Conservation (phyloP, 2,888 invertebrate species). For the Athetis lepigone region DNA sequence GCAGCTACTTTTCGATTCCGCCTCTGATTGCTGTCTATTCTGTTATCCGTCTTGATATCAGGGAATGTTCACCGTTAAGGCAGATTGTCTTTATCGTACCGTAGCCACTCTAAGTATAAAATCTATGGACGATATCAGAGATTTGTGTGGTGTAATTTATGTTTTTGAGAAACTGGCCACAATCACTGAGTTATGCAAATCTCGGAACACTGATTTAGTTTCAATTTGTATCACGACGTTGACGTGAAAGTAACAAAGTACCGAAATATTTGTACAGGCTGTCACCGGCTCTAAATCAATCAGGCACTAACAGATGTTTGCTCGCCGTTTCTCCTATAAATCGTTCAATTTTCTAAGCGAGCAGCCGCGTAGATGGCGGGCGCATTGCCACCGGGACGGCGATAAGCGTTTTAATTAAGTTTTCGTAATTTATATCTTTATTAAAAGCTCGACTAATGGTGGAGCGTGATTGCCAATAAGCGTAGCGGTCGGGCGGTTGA, state of each 20-base stretch:
- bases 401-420: slow-evolving; percentile 89
- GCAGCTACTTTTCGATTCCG: slow-evolving; percentile 54
- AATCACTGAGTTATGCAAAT: slow-evolving; percentile 55
- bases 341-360: slow-evolving; percentile 83
- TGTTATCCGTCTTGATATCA: slow-evolving; percentile 60
- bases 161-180: slow-evolving; percentile 43
- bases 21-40: slow-evolving; percentile 49
- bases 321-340: slow-evolving; percentile 79
- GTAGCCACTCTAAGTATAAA: slow-evolving; percentile 39
- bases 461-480: slow-evolving; percentile 82
- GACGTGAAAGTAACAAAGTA: slow-evolving; percentile 61
- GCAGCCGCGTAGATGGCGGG: slow-evolving; percentile 68
- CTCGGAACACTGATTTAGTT: slow-evolving; percentile 38
- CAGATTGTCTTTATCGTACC: slow-evolving; percentile 54
- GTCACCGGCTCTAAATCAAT: slow-evolving; percentile 73
- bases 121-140: slow-evolving; percentile 46
- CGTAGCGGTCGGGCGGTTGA: slow-evolving; percentile 70
- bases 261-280: slow-evolving; percentile 63
- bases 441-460: slow-evolving; percentile 82
- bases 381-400: slow-evolving; percentile 71
- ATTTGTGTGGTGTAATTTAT: slow-evolving; percentile 52
- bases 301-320: slow-evolving; percentile 70
- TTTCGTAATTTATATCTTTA: slow-evolving; percentile 89
- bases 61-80: slow-evolving; percentile 52
- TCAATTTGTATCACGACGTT: slow-evolving; percentile 54